Percentiles rank a stretch among this genome's conserved stretches.
Conservation (phyloP, 2,113 vertebrate species). For the Saimiri boliviensis region DNA sequence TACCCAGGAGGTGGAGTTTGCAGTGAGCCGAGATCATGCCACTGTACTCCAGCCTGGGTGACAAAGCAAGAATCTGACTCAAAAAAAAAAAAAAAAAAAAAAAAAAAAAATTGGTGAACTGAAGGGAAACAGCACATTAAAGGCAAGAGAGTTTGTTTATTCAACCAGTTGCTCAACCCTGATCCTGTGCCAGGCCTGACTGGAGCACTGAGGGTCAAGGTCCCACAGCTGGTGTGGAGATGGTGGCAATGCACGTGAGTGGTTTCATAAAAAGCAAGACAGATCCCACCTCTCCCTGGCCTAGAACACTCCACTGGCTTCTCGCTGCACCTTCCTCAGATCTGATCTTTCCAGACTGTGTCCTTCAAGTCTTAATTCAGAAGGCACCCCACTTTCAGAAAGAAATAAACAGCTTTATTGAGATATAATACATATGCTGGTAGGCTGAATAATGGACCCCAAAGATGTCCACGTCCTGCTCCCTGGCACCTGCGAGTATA, state of each 20-base stretch:
- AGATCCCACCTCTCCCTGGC: neutral
- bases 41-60: too few species aligned
- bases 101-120: neutral
- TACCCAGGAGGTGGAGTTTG: too few species aligned
- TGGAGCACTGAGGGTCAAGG: neutral
- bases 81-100: too few species aligned
- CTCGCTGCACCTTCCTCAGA: neutral
- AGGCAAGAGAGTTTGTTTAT: neutral
- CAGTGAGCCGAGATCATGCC: too few species aligned
- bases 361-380: neutral
- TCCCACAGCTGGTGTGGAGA: neutral
- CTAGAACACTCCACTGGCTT: neutral
- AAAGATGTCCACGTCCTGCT: neutral
- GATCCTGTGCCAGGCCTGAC: neutral
- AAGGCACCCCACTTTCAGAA: neutral
- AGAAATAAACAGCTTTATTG: neutral
- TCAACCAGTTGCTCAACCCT: neutral
- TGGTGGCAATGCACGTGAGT: neutral
- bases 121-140: neutral
- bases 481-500: too few species aligned
- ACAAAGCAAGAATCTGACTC: too few species aligned
- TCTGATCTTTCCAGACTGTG: too few species aligned
- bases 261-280: neutral
- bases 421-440: neutral
- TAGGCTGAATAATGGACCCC: neutral